Conservation (phyloP, 2,888 invertebrate species). For the Sminthurides aquaticus region DNA sequence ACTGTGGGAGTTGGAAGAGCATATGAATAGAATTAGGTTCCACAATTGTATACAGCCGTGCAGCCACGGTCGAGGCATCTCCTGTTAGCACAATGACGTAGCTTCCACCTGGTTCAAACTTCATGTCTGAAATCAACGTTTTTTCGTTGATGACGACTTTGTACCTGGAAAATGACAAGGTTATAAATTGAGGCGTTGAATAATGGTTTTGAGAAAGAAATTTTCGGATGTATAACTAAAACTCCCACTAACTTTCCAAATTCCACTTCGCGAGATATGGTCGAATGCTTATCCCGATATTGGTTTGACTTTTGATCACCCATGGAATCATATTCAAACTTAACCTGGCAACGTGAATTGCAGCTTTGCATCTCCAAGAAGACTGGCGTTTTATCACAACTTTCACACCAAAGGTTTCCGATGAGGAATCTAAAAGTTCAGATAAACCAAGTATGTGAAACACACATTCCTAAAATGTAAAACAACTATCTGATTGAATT, state of each 20-base stretch:
- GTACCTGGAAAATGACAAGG: not conserved
- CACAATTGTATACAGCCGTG: not conserved
- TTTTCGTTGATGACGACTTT: not conserved
- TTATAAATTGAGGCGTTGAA: not conserved
- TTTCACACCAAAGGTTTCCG: too few species aligned
- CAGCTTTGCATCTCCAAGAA: too few species aligned
- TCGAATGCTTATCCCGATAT: not conserved
- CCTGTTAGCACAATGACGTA: not conserved
- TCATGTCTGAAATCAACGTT: not conserved
- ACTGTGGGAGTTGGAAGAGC: not conserved
- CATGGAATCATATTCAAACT: too few species aligned
- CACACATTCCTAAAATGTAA: too few species aligned
- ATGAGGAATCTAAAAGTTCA: too few species aligned
- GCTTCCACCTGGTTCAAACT: not conserved
- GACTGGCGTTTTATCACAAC: too few species aligned
- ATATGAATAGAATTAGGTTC: not conserved
- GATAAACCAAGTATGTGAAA: too few species aligned
- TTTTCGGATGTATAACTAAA: too few species aligned
- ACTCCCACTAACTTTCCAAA: not conserved
- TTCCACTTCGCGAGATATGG: not conserved
- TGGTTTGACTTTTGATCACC: too few species aligned
- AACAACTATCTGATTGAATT: too few species aligned
- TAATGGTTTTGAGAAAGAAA: too few species aligned
- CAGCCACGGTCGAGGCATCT: not conserved
- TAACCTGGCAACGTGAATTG: too few species aligned